These are phyloP conservation scores for Astropecten irregularis DNA, from an alignment of 53 echinoderm and acorn worm genomes.

Conservation along the genomic window DNA sequence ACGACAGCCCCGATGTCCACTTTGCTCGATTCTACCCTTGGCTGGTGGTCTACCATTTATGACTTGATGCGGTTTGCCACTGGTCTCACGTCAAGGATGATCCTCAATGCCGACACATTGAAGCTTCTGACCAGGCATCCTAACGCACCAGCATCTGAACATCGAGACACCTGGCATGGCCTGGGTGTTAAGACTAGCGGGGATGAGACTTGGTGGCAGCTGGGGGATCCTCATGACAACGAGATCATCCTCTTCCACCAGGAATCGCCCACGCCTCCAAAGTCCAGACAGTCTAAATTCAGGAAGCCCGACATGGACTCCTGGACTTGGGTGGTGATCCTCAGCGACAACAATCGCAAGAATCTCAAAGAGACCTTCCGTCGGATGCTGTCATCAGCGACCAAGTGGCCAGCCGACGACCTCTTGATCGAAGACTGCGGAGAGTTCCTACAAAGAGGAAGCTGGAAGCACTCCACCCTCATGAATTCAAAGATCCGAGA, in stretches of 20 bases:
- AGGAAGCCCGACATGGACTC: conserved; percentile 1
- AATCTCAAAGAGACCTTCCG: conserved; percentile 62
- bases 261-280: conserved; percentile 5
- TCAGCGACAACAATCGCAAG: conserved; percentile 88
- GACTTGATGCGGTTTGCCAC: conserved; percentile 87
- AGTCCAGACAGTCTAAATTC: background rate
- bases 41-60: conserved; percentile 90
- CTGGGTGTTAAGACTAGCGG: conserved; percentile 74
- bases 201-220: conserved; percentile 90
- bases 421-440: conserved; percentile 73
- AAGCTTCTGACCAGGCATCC: conserved; percentile 62
- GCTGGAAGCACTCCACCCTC: conserved; percentile 40
- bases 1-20: background rate
- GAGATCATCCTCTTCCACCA: conserved; percentile 86
- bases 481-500: conserved; percentile 70
- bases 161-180: conserved; percentile 91
- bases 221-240: conserved; percentile 86
- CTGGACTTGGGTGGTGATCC: conserved; percentile 78
- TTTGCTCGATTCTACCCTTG: conserved; percentile 74
- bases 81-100: conserved; percentile 57
- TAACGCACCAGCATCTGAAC: conserved; percentile 72
- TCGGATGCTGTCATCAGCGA: conserved; percentile 46
- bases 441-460: conserved; percentile 21
- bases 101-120: conserved; percentile 49
- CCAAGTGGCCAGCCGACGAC: conserved; percentile 70